These are phyloP conservation scores for Scaptomyza caliginosa DNA, from an alignment of 2,888 invertebrate species.

Conservation along the genomic window DNA sequence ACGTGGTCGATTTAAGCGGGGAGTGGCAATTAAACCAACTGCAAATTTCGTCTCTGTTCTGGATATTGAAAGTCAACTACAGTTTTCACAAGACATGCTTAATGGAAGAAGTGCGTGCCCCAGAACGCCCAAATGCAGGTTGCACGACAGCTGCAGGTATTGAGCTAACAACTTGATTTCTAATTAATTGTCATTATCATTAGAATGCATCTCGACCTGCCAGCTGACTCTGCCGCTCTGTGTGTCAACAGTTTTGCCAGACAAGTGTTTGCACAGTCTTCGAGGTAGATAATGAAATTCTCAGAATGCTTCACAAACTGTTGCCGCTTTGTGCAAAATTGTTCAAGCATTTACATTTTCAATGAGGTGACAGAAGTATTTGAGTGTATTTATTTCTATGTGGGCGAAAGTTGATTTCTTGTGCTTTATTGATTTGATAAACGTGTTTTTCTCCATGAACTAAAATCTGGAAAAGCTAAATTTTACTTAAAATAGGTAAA, in stretches of 20 bases:
- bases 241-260: slow-evolving; percentile 32
- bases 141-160: slow-evolving; percentile 31
- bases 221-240: background rate
- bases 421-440: background rate
- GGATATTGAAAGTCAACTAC: background rate
- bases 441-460: background rate
- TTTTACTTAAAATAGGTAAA: background rate
- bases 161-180: slow-evolving; percentile 58
- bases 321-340: slow-evolving; percentile 30
- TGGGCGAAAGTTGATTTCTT: background rate
- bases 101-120: background rate
- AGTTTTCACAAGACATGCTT: background rate
- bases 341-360: slow-evolving; percentile 22
- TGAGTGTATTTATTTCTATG: background rate
- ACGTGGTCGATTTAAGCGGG: background rate
- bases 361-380: slow-evolving; percentile 13
- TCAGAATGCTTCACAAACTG: slow-evolving; percentile 31
- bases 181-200: slow-evolving; percentile 63
- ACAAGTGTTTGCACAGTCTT: slow-evolving; percentile 35
- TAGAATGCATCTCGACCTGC: background rate
- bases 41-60: background rate
- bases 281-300: slow-evolving; percentile 33
- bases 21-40: slow-evolving; percentile 29
- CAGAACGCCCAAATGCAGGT: too few species aligned
- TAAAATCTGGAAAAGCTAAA: too few species aligned